Base-by-base conservation (phyloP, 1,140 invertebrate genomes). In the Diorhabda elongata region DNA sequence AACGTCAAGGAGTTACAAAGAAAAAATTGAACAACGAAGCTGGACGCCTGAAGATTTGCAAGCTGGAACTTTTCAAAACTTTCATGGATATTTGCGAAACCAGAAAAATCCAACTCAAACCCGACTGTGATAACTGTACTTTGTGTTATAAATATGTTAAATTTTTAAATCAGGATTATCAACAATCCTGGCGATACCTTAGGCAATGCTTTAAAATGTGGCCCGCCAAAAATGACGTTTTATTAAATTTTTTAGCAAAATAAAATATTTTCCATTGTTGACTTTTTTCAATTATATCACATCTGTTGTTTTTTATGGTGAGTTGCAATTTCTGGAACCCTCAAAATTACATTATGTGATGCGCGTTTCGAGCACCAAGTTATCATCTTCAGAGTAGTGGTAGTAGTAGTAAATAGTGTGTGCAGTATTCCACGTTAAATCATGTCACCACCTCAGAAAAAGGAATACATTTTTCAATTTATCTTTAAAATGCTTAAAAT, bases 1-100 rank as follows among this genome's bases (percentile, higher is more conserved):
- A 85, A 75, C 91, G 89, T 71, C 90, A 93, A 81, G 95, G 95
- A 3, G 82, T 88, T 8, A 95, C 92, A 2, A 93, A 91, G 74
- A 94, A 91, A 77, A 87, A 85, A 65, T 68, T 82, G 9, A 74
- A 84, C 63, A 86, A 81, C 73, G 80, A 84, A 44, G 82, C 79
- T 58, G 83, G 78, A 67, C 82, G 81, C 67, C 78, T 93, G 69
- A 78, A 81, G 64, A 84, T 92, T 61, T 89, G 86, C 74, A 90
- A 91, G 83, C 84, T 83, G 73, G 85, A 85, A 73, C 69, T 93
- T 3, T 86, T 90, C 61, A 76, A 83, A 75, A 82, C 68, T 44
- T 91, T 90, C 77, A 64, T 87, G 26, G 73, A 82, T 41, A 74
- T 85, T 44, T 76, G 82, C 8, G 81, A 76, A 71, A 77, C 41